Base-by-base conservation (phyloP, 2,797 vertebrate genomes). In the Myoxocephalus aenaeus region DNA sequence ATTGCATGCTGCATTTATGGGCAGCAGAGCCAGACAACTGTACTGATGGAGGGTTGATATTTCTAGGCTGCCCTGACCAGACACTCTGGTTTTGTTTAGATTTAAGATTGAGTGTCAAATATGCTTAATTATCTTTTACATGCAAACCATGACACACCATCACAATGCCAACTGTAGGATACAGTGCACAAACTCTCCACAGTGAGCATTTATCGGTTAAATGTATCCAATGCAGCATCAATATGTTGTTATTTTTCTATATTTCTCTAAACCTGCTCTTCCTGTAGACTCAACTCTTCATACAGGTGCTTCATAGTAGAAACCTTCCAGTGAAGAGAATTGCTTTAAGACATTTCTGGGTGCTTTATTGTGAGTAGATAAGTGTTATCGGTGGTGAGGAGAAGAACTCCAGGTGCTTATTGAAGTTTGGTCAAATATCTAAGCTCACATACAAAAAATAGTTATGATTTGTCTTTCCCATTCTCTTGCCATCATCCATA, bases 1-100 rank as follows among this genome's bases (percentile, higher is more conserved):
- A 86, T 81, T 90, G 56, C 64, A 89, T 75, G 32, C 18, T 71
- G 77, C 50, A 58, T 80, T 70, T 73, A 84, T 80, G 54, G 76
- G 44, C 53, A 57, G 38, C 42, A 40, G 32, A 54, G 61, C 65
- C 56, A 63, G 50, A 81, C 85, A 59, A 82, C 82, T 79, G 32
- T 54, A 63, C 46, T 59, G 34, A 70, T 75, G 1, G 2, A 68
- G 20, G 29, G 10, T 44, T 59, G 53, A 73, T 73, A 38, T 29
- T 63, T 32, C 15, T 5, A 46, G 29, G 2, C 38, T 48, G 44
- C 8, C n/a, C 32, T 59, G 20, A 34, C 7, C 25, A 50, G 42
- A 54, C 29, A 32, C 32, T 57, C 25, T 40, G 17, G 68, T 73
- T 44, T 64, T 61, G 44, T 32, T 54, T 11, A 32, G 7, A 64